Base-by-base conservation (phyloP, 2,888 invertebrate genomes). In the Protonemura montana region DNA sequence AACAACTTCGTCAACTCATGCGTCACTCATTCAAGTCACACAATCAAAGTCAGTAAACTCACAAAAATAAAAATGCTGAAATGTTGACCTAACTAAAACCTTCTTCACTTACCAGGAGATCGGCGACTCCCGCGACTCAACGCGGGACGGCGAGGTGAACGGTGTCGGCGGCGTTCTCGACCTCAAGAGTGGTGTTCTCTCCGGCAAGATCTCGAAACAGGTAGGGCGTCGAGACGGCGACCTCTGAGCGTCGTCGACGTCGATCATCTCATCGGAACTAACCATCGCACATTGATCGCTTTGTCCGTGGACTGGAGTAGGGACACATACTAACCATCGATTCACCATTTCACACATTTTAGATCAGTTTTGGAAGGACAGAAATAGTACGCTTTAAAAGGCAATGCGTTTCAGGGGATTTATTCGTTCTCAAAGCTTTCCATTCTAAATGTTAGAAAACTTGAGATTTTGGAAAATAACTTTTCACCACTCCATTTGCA, bases 101-200 rank as follows among this genome's bases (percentile, higher is more conserved):
- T n/a, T n/a, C n/a, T n/a, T 35, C 35, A 35, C 3, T 59, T 76
- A 89, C 25, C 87, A 90, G 90, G 90, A 90, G 81, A 88, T 90
- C 78, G 89, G 90, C 82, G 90, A 90, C 87, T 90, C 90, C 7
- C 88, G 90, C 76, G 90, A 90, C 87, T 90, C 90, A 25, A 85
- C 87, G 21, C 85, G 87, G 30, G 88, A 87, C 27, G 77, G 42
- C 16, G 88, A 86, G 25, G 87, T 85, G 7, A 87, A 86, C 80
- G 87, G 86, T 16, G 78, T 42, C 16, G 87, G 85, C 76, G 87
- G 86, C 10, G 78, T 42, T 13, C 28, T 42, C 13, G 88, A 88
- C 16, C 30, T 59, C 21, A 86, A 87, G 87, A 35, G 84, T 27
- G 86, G 86, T 76, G 84, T 87, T 77, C 86, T 87, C 77, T 86